Evolutionary conservation across 2,888 invertebrate species (phyloP), one percentile per base, ranked within the genome.

Genomic region (Acanthosepion pharaonis): DNA sequence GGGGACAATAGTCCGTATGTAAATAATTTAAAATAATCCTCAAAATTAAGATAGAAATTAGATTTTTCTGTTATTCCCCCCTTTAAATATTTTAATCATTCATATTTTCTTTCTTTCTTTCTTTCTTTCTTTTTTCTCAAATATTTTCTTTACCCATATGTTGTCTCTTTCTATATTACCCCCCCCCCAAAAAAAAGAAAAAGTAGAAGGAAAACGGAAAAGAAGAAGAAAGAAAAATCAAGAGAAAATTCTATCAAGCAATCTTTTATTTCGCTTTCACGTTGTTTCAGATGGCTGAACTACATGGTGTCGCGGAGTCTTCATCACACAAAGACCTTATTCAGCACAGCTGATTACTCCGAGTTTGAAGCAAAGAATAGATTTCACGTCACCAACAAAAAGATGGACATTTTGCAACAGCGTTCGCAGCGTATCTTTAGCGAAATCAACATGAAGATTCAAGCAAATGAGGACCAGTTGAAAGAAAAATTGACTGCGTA

Each of bases 281-380:
- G 94, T 92, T 94, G 28, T 95, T 95, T 25, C 95, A 97, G 97
- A 18, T 97, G 97, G 97, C 95, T 96, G 94, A 96, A 96, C 91
- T 95, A 96, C 33, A 94, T 96, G n/a, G 95, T 96, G 1, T 96
- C 95, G 55, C 94, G 96, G 53, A 95, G 96, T 42, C 95, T 95
- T 15, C 95, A 95, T 78, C 96, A 96, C 94, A 92, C 96, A 23
- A 96, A 95, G 94, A 95, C 96, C 5, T 95, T 96, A 92, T 95
- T 96, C 18, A 94, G 95, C 48, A 95, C 96, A 53, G 95, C 96
- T n/a, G 95, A 95, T 92, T 94, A 94, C 49, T 95, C 96, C 15
- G 96, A 96, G 55, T 95, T 95, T 78, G 96, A 96, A 20, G 95
- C 96, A n/a, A 95, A 95, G 64, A 94, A 94, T 20, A 95, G 95